A percentile compares a stretch with the other conserved stretches of the same genome.
These are phyloP conservation scores for Amphipyra tragopoginis DNA, from an alignment of 2,888 invertebrate genomes.

Conservation along the genomic window DNA sequence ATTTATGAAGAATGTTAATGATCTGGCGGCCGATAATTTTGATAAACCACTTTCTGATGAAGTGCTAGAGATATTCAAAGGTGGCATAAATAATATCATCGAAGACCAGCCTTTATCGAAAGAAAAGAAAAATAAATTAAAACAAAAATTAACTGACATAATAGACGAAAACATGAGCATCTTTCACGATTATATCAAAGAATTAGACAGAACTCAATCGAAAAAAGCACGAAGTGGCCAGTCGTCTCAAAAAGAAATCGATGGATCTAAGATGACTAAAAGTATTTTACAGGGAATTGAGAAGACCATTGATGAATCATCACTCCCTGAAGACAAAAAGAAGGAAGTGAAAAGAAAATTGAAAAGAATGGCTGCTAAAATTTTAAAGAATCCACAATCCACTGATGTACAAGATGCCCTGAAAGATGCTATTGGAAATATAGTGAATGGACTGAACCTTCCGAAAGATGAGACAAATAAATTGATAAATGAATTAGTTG, in stretches of 20 bases:
- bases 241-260: not conserved
- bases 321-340: constrained; percentile 7
- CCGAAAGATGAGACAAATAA: constrained; percentile 33
- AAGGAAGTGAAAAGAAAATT: not conserved
- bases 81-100: constrained; percentile 3
- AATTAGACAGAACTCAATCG: not conserved
- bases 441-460: constrained; percentile 28
- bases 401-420: not conserved
- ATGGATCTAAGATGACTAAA: not conserved
- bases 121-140: constrained; percentile 1
- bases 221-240: no score
- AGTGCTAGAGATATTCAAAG: not conserved
- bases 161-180: not conserved
- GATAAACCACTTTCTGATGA: not conserved
- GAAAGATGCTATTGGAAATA: constrained; percentile 31
- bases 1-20: not conserved
- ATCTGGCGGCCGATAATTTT: constrained; percentile 2
- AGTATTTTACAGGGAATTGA: not conserved
- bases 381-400: not conserved
- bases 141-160: not conserved
- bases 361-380: not conserved
- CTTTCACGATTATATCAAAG: not conserved
- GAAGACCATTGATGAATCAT: not conserved
- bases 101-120: not conserved
- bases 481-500: constrained; percentile 36